These are phyloP conservation scores for Drosophila nigricruria DNA, from an alignment of 2,888 invertebrate genomes.

Conservation along the genomic window DNA sequence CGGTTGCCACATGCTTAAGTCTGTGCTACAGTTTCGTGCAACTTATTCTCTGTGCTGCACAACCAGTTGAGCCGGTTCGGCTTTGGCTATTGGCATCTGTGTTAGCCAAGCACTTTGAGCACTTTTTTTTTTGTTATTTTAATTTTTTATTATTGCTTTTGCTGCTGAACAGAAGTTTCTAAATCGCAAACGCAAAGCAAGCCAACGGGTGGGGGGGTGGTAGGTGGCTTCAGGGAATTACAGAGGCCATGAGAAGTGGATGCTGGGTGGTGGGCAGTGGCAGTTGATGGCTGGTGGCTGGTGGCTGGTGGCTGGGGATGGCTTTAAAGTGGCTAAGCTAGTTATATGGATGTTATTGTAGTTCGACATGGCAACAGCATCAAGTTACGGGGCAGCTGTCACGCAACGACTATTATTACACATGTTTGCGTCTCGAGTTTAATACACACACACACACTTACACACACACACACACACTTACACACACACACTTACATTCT, in stretches of 20 bases:
- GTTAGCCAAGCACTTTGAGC: constrained; percentile 8
- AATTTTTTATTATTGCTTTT: constrained; percentile 35
- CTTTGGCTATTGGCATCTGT: not conserved
- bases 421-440: constrained; percentile 11
- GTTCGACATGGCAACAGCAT: constrained; percentile 18
- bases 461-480: too few relatives aligned
- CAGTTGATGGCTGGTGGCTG: not conserved
- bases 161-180: constrained; percentile 31
- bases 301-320: not conserved
- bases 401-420: constrained; percentile 9
- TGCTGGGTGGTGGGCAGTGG: not conserved
- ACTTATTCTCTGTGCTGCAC: not conserved
- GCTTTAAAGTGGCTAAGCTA: constrained; percentile 14
- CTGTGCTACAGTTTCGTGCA: not conserved
- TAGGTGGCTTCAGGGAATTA: not conserved
- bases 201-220: not conserved
- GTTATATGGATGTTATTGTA: constrained; percentile 24
- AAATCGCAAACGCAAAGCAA: constrained; percentile 28
- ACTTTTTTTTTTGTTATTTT: constrained; percentile 19
- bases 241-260: not conserved
- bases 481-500: not conserved
- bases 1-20: not conserved
- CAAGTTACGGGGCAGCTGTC: constrained; percentile 6
- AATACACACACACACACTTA: not conserved
- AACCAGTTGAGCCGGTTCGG: not conserved